These are phyloP conservation scores for Hippocampus mohnikei DNA, from an alignment of 2,113 vertebrate species.

Conservation along the genomic window DNA sequence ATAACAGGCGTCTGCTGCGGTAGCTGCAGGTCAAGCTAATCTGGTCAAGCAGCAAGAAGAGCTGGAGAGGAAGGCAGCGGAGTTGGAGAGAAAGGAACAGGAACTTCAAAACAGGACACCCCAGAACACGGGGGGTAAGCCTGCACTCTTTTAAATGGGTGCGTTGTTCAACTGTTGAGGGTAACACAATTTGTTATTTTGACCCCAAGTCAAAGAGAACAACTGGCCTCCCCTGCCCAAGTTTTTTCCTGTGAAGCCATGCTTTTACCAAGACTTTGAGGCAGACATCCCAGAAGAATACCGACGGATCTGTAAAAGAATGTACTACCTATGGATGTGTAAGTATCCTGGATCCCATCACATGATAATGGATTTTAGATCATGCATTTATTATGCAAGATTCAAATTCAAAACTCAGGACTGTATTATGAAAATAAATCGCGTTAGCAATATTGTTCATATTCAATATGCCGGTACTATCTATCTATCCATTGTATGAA, in stretches of 20 bases:
- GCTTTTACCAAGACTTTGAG: constrained; percentile 95
- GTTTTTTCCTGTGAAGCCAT: constrained; percentile 85
- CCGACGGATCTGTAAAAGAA: constrained; percentile 89
- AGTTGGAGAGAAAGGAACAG: constrained; percentile 89
- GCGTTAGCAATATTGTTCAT: too few relatives aligned
- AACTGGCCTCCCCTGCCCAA: constrained; percentile 93
- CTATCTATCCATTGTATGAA: too few relatives aligned
- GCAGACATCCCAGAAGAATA: constrained; percentile 92
- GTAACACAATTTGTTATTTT: background rate
- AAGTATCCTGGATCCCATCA: constrained; percentile 35
- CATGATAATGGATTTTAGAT: background rate
- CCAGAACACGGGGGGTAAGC: constrained; percentile 29
- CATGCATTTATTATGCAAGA: too few relatives aligned
- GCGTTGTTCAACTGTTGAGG: background rate
- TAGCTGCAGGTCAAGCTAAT: constrained; percentile 80
- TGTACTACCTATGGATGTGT: constrained; percentile 99
- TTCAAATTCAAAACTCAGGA: too few relatives aligned
- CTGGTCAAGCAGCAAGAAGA: constrained; percentile 93
- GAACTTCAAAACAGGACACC: constrained; percentile 76
- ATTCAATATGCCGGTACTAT: too few relatives aligned
- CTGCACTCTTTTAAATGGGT: background rate
- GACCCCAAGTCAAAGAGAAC: constrained; percentile 81
- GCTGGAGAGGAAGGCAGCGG: constrained; percentile 90
- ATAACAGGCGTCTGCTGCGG: constrained; percentile 76
- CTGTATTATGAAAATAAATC: too few relatives aligned